A percentile compares a stretch with the other conserved stretches of the same genome.
Conservation (phyloP, 2,113 vertebrate species). For the Paralichthys olivaceus region DNA sequence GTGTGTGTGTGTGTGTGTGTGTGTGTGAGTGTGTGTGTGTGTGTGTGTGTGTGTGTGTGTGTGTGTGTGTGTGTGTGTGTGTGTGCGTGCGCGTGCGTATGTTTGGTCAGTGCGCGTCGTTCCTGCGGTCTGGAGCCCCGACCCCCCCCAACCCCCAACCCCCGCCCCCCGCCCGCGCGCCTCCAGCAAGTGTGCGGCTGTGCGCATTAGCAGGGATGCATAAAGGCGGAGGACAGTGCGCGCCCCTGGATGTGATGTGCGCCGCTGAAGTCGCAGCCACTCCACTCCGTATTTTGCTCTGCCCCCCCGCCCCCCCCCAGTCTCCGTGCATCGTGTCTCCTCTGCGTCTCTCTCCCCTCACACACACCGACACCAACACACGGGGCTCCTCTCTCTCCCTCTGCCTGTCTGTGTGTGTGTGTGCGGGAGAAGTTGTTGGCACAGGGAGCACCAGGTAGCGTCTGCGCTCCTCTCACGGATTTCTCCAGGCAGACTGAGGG, state of each 20-base stretch:
- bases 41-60: too few species aligned
- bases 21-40: too few species aligned
- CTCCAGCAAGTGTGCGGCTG: constrained; percentile 47
- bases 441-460: constrained; percentile 60
- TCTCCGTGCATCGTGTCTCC: constrained; percentile 58
- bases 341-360: constrained; percentile 45
- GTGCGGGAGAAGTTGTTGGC: constrained; percentile 77
- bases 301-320: constrained; percentile 71
- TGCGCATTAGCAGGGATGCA: constrained; percentile 52
- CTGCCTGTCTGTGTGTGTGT: constrained; percentile 22
- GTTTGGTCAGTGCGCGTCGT: not conserved
- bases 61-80: too few species aligned
- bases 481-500: constrained; percentile 31
- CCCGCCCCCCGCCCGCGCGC: not conserved
- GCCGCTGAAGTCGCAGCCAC: constrained; percentile 59
- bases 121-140: not conserved
- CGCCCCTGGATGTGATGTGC: constrained; percentile 61
- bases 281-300: constrained; percentile 81
- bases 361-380: constrained; percentile 60
- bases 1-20: too few species aligned
- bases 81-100: too few species aligned
- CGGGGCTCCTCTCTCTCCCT: constrained; percentile 31
- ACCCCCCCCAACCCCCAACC: too few species aligned
- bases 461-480: constrained; percentile 55
- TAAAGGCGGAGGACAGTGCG: constrained; percentile 55